A percentile compares a stretch with the other conserved stretches of the same genome.
Conservation (phyloP, 2,113 vertebrate genomes). For the Oceanodroma tethys region DNA sequence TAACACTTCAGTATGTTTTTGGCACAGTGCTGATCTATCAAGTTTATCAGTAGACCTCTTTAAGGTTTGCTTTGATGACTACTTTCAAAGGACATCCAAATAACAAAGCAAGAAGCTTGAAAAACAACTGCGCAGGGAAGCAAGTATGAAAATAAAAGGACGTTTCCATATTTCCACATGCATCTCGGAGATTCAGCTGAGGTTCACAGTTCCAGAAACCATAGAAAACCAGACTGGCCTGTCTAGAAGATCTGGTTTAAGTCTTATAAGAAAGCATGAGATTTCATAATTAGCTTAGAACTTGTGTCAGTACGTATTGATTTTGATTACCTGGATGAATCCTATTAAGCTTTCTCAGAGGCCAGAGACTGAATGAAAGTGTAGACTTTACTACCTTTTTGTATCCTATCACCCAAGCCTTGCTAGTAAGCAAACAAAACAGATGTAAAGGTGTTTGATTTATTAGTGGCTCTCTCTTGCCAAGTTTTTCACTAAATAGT, state of each 20-base stretch:
- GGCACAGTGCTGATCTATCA: background rate
- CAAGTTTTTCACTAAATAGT: background rate
- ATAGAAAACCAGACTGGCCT: background rate
- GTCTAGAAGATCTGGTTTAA: background rate
- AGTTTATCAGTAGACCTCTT: background rate
- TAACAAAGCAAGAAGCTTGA: background rate
- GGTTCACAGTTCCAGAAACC: background rate
- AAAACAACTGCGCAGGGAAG: background rate
- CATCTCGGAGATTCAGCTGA: background rate
- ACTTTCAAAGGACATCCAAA: background rate
- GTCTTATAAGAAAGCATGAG: background rate
- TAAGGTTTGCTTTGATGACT: background rate
- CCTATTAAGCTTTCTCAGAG: background rate
- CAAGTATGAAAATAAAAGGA: background rate
- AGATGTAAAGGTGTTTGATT: background rate
- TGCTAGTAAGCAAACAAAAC: rapidly evolving
- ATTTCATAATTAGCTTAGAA: background rate
- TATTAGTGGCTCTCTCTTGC: background rate
- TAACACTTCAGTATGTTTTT: background rate
- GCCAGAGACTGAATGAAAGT: background rate
- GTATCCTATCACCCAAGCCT: background rate
- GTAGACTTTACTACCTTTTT: background rate
- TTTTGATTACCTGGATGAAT: background rate
- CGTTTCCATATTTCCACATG: background rate
- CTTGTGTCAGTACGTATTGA: background rate